Evolutionary conservation across 2,888 invertebrate genomes (phyloP).

Genomic region (Liposcelis brunnea): DNA sequence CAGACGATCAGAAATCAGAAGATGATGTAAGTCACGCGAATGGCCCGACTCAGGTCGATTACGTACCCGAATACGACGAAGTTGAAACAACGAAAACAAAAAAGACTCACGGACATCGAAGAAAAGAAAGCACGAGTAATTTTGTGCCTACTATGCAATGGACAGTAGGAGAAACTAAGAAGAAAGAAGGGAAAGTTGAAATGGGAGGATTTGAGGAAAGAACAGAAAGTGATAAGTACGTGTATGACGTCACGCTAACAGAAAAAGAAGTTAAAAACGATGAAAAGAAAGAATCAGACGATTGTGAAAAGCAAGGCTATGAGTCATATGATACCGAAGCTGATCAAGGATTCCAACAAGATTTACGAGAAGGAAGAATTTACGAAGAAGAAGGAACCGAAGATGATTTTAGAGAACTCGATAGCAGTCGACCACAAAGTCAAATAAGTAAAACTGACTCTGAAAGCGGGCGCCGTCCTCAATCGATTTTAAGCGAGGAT

Average conservation of each 20-base stretch:
- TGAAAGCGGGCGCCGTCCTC: constrained; percentile 23
- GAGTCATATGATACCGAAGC: constrained; percentile 30
- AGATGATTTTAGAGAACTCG: constrained; percentile 31
- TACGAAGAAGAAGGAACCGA: constrained; percentile 28
- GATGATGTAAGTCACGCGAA: constrained; percentile 21
- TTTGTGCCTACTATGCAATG: constrained; percentile 19
- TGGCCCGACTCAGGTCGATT: constrained; percentile 34
- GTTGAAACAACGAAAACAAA: constrained; percentile 22
- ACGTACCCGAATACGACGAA: constrained; percentile 30
- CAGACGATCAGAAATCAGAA: constrained; percentile 12
- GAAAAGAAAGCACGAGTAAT: constrained; percentile 34
- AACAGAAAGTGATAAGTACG: constrained; percentile 26
- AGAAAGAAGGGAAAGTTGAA: constrained; percentile 20
- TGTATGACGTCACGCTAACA: constrained; percentile 22
- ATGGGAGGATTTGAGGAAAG: constrained; percentile 18
- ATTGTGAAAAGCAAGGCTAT: constrained; percentile 23
- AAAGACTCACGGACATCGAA: constrained; percentile 33
- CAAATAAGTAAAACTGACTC: constrained; percentile 26
- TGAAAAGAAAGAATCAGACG: constrained; percentile 30
- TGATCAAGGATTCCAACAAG: constrained; percentile 28
- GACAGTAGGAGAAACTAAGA: constrained; percentile 7
- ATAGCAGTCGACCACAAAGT: constrained; percentile 26
- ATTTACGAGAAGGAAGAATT: constrained; percentile 26
- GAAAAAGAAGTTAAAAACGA: constrained; percentile 28
- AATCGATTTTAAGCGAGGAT: constrained; percentile 26